Evolutionary conservation across 1,140 invertebrate genomes (phyloP), one percentile per base, ranked within the genome.

Genomic region (Pollicipes pollicipes): DNA sequence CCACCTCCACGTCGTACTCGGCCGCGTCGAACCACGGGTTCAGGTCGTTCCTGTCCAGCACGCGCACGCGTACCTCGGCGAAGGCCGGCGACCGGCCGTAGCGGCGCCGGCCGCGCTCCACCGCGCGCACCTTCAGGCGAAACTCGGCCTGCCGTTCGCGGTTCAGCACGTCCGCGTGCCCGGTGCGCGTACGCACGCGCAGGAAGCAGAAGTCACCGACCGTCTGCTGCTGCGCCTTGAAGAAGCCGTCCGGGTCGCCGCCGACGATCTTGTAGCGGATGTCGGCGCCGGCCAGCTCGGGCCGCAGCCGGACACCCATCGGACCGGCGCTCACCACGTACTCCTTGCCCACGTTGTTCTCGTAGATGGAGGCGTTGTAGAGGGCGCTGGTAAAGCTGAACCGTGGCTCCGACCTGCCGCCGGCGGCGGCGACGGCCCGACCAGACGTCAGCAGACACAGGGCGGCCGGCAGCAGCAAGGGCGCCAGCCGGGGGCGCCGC

Each of bases 151-250:
- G 88, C 69, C 91, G 85, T 79, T 98, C 95, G 32, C 95, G 84
- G 81, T 98, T 97, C 45, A 97, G 81, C 70, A 92, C 89, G 73
- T 88, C 87, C 31, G 87, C 83, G 77, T 90, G 90, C 67, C 88
- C 89, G 31, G 90, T 92, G 76, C 90, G 85, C 72, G 90, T 95
- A 74, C 93, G 83, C 71, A 97, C 86, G 35, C 88, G 83, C 30
- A 97, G 83, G 79, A 97, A 98, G 80, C 89, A 93, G 83, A 96
- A 97, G 81, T 97, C 91, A 29, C 93, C 94, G 21, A 97, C 88
- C 32, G 86, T 80, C 26, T 86, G 82, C 70, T 91, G 87, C 78
- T 96, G 93, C 0, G 91, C 90, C 78, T 94, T 95, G 82, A 98
- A 98, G 77, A 96, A 89, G 77, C 90, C 90, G 71, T 92, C 88